A percentile compares a stretch with the other conserved stretches of the same genome.
Evolutionary conservation across 2,888 invertebrate genomes (phyloP).

Genomic region (Drosophila niveifrons): DNA sequence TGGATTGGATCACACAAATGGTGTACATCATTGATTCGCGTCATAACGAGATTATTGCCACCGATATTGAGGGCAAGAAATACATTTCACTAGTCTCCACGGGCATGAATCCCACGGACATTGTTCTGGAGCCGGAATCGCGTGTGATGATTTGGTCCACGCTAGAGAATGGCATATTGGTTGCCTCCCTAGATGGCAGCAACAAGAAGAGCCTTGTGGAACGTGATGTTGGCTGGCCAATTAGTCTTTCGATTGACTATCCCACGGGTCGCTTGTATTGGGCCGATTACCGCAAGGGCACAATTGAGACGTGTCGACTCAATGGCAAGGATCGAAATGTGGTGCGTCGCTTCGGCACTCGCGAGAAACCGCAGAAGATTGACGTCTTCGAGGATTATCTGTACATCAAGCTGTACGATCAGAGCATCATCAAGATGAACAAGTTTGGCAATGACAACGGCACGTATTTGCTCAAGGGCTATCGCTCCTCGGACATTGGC

Average conservation of each 20-base stretch:
- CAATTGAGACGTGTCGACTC: slow-evolving; percentile 89
- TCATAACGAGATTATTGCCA: slow-evolving; percentile 84
- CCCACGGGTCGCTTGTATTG: slow-evolving; percentile 92
- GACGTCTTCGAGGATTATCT: slow-evolving; percentile 91
- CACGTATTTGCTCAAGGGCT: slow-evolving; percentile 87
- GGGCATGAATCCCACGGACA: slow-evolving; percentile 89
- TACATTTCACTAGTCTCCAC: slow-evolving; percentile 84
- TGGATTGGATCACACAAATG: slow-evolving; percentile 90
- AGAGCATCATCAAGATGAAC: slow-evolving; percentile 88
- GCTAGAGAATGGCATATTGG: slow-evolving; percentile 89
- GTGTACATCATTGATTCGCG: slow-evolving; percentile 90
- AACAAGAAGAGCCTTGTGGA: slow-evolving; percentile 87
- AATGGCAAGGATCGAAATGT: slow-evolving; percentile 89
- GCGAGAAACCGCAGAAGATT: slow-evolving; percentile 89
- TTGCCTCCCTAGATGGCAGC: slow-evolving; percentile 89
- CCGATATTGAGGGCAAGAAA: slow-evolving; percentile 84
- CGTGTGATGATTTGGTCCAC: slow-evolving; percentile 91
- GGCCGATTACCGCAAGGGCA: slow-evolving; percentile 92
- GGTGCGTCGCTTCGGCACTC: slow-evolving; percentile 87
- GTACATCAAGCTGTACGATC: slow-evolving; percentile 89
- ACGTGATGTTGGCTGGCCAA: slow-evolving; percentile 89
- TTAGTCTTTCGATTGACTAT: slow-evolving; percentile 91
- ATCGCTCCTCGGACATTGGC: slow-evolving; percentile 88
- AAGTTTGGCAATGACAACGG: slow-evolving; percentile 89
- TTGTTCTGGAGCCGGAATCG: slow-evolving; percentile 89